phyloP scores from a whole-genome alignment of 2,888 invertebrate genomes.

The Perizoma affinitatum region DNA sequence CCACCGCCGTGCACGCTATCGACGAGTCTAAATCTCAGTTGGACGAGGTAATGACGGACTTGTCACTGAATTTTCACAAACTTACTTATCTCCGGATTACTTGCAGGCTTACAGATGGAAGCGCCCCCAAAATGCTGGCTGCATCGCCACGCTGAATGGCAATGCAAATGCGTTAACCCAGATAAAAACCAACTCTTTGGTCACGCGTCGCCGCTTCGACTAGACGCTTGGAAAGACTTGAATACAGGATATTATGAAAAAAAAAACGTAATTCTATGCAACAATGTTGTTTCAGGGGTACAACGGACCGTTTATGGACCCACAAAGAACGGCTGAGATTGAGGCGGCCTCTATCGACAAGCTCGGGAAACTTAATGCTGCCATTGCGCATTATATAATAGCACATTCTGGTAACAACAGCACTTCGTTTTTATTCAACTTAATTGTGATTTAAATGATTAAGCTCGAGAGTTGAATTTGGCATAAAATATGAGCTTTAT shows the following conservation, averaged over 20 bases:
- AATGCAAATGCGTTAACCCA: too few species aligned
- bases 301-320: constrained; percentile 41
- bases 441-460: too few species aligned
- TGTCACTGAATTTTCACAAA: background rate
- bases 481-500: too few species aligned
- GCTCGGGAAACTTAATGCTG: constrained; percentile 65
- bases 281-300: constrained; percentile 46
- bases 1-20: constrained; percentile 48
- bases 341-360: constrained; percentile 52
- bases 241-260: too few species aligned
- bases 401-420: constrained; percentile 62
- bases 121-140: too few species aligned
- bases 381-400: constrained; percentile 62
- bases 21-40: constrained; percentile 46
- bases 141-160: too few species aligned
- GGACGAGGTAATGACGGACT: constrained; percentile 40
- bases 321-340: constrained; percentile 40
- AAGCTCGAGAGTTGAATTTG: too few species aligned
- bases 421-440: background rate
- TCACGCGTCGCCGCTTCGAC: too few species aligned
- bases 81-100: too few species aligned
- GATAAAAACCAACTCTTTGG: too few species aligned
- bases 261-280: background rate
- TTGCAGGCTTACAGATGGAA: too few species aligned
- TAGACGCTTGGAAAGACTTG: too few species aligned